Base-by-base conservation (phyloP, 2,888 invertebrate species). In the Eilema caniola region DNA sequence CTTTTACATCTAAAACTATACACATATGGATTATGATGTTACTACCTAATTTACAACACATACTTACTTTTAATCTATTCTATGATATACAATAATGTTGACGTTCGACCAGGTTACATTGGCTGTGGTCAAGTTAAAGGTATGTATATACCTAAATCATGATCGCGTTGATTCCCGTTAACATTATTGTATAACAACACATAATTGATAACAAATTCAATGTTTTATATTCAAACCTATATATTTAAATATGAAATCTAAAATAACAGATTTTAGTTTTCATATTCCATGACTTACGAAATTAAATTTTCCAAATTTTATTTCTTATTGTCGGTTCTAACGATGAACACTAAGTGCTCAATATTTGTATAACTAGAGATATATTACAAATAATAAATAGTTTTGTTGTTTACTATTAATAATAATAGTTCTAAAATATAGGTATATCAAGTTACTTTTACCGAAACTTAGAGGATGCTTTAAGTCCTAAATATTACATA, bases 251-350 rank as follows among this genome's bases (percentile, higher is more conserved):
- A 68, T 78, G 62, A 67, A 71, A 73, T 76, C 77, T 80, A 74
- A 81, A 81, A 75, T 75, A 77, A 79, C 70, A 71, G 66, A 74
- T 28, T 75, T 74, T 79, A 62, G 59, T 70, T 75, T 74, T 73
- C n/a, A 69, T 71, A 76, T 71, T 71, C 67, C 75, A 74, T 74
- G 75, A 77, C 78, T 72, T 81, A 82, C 69, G 76, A 86, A 88
- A 85, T 76, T 77, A 85, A 79, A 71, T 73, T 78, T 81, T 84
- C 72, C 83, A 84, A 79, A 61, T 82, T 82, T 82, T 74, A 76
- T 72, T 76, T 81, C 69, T 90, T 90, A 90, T 90, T 90, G 90
- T 90, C 90, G 85, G 86, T 78, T 82, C 87, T 86, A 89, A 86
- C 76, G 77, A 84, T 85, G 85, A 88, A 88, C 87, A 88, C 84